Evolutionary conservation across 2,888 invertebrate species (phyloP).

Genomic region (Ophioninae sp.): DNA sequence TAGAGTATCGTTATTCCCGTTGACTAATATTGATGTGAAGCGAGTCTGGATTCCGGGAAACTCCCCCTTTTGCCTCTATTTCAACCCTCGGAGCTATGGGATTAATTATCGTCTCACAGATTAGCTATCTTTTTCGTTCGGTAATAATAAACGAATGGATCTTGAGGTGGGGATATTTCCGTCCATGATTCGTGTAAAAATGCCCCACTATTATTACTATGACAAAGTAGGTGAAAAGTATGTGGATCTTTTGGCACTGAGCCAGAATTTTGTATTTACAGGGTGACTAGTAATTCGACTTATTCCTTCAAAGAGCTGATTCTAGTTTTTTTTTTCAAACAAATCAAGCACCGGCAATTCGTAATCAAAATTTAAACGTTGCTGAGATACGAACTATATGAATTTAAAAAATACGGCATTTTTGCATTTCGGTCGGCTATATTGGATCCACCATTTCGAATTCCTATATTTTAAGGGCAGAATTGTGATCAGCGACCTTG

Average conservation of each 20-base stretch:
- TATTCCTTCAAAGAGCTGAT: no score
- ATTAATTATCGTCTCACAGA: constrained; percentile 61
- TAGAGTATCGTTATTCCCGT: constrained; percentile 42
- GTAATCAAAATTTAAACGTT: no score
- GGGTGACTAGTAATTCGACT: no score
- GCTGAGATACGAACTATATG: no score
- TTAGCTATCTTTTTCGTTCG: constrained; percentile 58
- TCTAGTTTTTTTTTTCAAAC: no score
- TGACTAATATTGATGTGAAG: constrained; percentile 42
- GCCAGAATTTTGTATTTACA: no score
- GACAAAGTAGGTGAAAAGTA: constrained; percentile 29
- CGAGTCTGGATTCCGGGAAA: constrained; percentile 47
- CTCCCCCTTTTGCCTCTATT: constrained; percentile 11
- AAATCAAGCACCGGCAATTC: no score
- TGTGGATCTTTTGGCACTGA: constrained; percentile 36
- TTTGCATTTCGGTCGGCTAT: no score
- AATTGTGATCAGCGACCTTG: no score
- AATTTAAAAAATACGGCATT: no score
- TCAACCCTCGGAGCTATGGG: constrained; percentile 30
- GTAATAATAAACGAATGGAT: constrained; percentile 39
- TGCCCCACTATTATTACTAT: constrained; percentile 16
- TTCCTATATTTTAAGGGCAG: no score
- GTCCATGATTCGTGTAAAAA: constrained; percentile 38
- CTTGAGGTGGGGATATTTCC: constrained; percentile 15
- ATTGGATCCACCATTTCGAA: no score